Base-by-base conservation (phyloP, 2,113 vertebrate species). In the Ameiurus melas region DNA sequence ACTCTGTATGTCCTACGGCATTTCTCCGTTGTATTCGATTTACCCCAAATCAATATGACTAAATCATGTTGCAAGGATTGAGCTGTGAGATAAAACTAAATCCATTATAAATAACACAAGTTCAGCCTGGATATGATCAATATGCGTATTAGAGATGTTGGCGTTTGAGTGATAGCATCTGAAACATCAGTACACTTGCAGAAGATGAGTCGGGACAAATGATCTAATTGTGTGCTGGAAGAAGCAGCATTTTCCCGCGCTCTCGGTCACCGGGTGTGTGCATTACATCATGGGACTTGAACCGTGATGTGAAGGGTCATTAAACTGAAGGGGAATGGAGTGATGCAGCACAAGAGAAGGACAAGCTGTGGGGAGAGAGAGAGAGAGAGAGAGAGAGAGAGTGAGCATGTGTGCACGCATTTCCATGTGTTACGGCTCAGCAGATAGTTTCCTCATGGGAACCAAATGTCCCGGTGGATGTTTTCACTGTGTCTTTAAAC, bases 201-300 rank as follows among this genome's bases (percentile, higher is more conserved):
- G 75, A 82, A 68, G 66, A 89, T 58, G 85, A 83, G 77, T 79
- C 82, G 83, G 81, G 75, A 88, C 82, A 85, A 78, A 87, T 90
- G 39, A 89, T 78, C 89, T 17, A 39, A 82, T 64, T 55, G 82
- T 73, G 82, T 82, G n/a, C 27, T 68, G 84, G 84, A 91, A 89
- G 86, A 88, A 84, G 86, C 58, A 7, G 33, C 64, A 81, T 86
- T 86, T 91, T 91, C 88, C 89, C 81, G 86, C 66, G 75, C 86
- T 85, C 80, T 86, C 30, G 20, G 62, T 77, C 86, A 64, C 47
- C 51, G 62, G 86, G 66, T 82, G 66, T 82, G 53, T 73, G 66
- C 17, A 84, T 91, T 86, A 55, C 85, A 87, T 88, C 36, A 81
- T 84, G 53, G 66, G 81, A 84, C 83, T 90, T 88, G 30, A 62